Evolutionary conservation across 2,113 vertebrate genomes (phyloP).

Genomic region (Ptychochromis oligacanthus): DNA sequence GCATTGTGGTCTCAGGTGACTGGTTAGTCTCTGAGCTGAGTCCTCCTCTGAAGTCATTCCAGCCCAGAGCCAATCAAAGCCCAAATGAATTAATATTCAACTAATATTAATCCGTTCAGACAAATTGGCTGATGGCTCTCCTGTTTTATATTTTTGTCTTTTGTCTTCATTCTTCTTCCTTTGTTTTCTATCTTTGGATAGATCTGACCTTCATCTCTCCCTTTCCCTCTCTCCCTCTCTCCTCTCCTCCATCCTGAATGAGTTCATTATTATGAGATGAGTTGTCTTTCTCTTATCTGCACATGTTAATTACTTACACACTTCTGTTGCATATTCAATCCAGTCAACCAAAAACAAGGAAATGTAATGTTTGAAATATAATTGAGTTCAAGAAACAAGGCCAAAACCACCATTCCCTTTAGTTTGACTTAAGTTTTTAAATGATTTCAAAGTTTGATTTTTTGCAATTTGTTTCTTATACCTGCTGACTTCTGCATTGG

Average conservation of each 20-base stretch:
- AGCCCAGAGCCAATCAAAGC: constrained; percentile 76
- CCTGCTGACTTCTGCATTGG: constrained; percentile 79
- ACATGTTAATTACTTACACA: constrained; percentile 82
- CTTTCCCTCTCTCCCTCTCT: constrained; percentile 74
- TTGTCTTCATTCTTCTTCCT: constrained; percentile 76
- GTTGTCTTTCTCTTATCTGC: constrained; percentile 85
- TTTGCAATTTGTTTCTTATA: constrained; percentile 81
- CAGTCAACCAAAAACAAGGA: constrained; percentile 74
- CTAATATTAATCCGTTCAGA: constrained; percentile 78
- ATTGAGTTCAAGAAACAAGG: constrained; percentile 56
- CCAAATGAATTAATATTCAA: constrained; percentile 79
- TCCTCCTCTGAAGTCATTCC: constrained; percentile 76
- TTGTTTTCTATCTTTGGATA: constrained; percentile 82
- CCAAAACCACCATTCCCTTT: constrained; percentile 77
- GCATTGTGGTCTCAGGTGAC: constrained; percentile 56
- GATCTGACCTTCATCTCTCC: constrained; percentile 77
- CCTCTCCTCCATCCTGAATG: constrained; percentile 82
- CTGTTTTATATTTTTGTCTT: constrained; percentile 74
- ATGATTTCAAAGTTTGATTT: constrained; percentile 82
- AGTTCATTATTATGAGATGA: constrained; percentile 84
- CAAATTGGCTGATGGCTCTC: constrained; percentile 78
- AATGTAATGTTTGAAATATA: constrained; percentile 58
- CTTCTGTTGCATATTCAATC: constrained; percentile 83
- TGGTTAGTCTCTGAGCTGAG: constrained; percentile 67
- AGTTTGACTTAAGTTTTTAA: constrained; percentile 82